These are phyloP conservation scores for Lasioglossum albipes DNA, from an alignment of 1,140 invertebrate genomes.

Conservation along the genomic window DNA sequence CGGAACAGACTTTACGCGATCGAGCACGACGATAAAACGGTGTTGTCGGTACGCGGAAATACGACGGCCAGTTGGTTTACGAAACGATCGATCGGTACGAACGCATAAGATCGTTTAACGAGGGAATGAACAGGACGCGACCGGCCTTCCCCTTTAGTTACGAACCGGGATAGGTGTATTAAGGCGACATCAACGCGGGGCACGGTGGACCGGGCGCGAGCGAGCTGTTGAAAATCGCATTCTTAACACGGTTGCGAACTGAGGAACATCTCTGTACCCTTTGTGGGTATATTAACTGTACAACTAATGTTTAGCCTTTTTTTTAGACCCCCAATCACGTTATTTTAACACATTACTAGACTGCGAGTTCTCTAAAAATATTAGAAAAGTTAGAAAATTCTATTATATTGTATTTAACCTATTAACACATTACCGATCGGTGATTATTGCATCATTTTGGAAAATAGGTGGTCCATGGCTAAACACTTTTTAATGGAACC, in stretches of 20 bases:
- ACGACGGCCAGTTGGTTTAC: slow-evolving; percentile 50
- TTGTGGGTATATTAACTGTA: too few species aligned
- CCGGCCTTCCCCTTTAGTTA: slow-evolving; percentile 5
- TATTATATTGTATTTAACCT: too few species aligned
- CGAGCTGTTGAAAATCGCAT: neutral
- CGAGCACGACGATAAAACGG: slow-evolving; percentile 33
- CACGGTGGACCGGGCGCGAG: neutral
- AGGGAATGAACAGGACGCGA: slow-evolving; percentile 46
- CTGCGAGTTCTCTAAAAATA: too few species aligned
- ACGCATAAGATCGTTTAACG: slow-evolving; percentile 35
- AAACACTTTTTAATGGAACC: too few species aligned
- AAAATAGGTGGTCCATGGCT: too few species aligned
- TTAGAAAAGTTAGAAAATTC: too few species aligned
- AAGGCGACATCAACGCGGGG: neutral
- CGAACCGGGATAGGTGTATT: neutral
- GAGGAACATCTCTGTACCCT: too few species aligned
- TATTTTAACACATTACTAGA: too few species aligned
- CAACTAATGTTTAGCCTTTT: too few species aligned
- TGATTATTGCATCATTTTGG: too few species aligned
- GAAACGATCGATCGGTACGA: slow-evolving; percentile 55
- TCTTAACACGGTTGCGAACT: neutral
- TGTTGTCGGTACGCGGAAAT: slow-evolving; percentile 47
- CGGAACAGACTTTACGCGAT: slow-evolving; percentile 53
- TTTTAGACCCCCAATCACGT: too few species aligned
- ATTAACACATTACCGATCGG: too few species aligned